Percentiles rank a stretch among this genome's conserved stretches.
phyloP scores from a whole-genome alignment of 2,888 invertebrate genomes.

The Melanchra persicariae region DNA sequence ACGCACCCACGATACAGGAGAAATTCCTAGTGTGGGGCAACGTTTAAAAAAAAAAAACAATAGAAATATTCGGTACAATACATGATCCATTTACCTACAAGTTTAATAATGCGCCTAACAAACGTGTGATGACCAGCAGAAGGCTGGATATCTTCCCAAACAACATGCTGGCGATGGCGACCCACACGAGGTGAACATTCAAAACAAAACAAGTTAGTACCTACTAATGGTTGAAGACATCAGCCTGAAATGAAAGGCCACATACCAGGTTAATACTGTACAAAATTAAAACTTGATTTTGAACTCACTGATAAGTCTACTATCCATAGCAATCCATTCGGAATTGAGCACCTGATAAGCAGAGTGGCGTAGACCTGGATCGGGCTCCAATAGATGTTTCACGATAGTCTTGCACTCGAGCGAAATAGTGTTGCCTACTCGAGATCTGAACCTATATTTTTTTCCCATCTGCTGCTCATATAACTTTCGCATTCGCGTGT shows the following conservation, averaged over 20 bases:
- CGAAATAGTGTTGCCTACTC: slow-evolving; percentile 90
- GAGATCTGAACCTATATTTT: slow-evolving; percentile 92
- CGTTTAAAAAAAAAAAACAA: no score
- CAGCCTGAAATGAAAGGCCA: not conserved
- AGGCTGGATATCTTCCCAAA: no score
- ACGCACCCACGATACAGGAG: no score
- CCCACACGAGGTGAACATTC: no score
- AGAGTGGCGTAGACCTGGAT: slow-evolving; percentile 90
- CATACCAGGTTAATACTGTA: not conserved
- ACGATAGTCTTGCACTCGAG: slow-evolving; percentile 92
- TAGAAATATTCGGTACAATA: no score
- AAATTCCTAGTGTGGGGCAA: no score
- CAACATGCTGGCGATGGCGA: no score
- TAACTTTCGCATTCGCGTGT: slow-evolving; percentile 93
- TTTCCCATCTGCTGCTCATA: slow-evolving; percentile 92
- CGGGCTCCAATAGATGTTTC: slow-evolving; percentile 93
- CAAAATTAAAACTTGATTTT: slow-evolving; percentile 40
- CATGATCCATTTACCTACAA: no score
- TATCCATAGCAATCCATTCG: slow-evolving; percentile 93
- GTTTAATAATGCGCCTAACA: no score
- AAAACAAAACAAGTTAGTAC: not conserved
- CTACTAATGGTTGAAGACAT: not conserved
- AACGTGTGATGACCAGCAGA: no score
- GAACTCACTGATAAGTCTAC: slow-evolving; percentile 89
- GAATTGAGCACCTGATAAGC: slow-evolving; percentile 90